Percentiles rank a stretch among this genome's conserved stretches.
These are phyloP conservation scores for Choloepus didactylus DNA, from an alignment of 2,797 vertebrate genomes.

Conservation along the genomic window DNA sequence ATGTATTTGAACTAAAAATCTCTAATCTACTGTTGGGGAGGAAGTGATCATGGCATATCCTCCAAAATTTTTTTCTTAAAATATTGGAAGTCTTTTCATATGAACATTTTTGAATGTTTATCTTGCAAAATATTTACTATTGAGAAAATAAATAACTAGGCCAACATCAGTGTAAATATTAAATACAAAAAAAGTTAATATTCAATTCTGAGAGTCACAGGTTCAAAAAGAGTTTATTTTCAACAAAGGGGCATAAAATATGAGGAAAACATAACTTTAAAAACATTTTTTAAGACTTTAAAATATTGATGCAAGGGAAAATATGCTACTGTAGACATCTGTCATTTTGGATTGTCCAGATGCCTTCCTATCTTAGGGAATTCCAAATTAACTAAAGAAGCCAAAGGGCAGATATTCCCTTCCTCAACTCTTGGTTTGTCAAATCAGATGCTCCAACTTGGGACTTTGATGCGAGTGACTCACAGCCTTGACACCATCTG, in stretches of 20 bases:
- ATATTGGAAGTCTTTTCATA: neutral
- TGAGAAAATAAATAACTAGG: conserved; percentile 20
- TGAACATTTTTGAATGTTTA: neutral
- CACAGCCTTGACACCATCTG: neutral
- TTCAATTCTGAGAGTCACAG: conserved; percentile 19
- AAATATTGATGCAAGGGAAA: conserved; percentile 5
- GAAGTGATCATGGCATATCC: neutral
- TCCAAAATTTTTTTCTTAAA: neutral
- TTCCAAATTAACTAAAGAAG: neutral
- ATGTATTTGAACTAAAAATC: neutral
- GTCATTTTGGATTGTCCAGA: neutral
- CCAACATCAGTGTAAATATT: neutral
- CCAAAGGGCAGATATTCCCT: neutral
- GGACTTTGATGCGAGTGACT: neutral
- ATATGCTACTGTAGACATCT: neutral
- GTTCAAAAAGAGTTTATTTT: conserved; percentile 34
- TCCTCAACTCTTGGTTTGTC: neutral
- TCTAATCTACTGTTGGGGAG: neutral
- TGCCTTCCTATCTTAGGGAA: neutral
- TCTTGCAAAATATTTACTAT: conserved; percentile 26
- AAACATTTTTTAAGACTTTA: neutral
- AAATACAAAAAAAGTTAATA: neutral
- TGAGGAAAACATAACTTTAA: neutral
- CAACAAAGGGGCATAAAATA: neutral
- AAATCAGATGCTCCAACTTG: neutral